Evolutionary conservation across 2,113 vertebrate species (phyloP).

Genomic region (Passerina amoena): DNA sequence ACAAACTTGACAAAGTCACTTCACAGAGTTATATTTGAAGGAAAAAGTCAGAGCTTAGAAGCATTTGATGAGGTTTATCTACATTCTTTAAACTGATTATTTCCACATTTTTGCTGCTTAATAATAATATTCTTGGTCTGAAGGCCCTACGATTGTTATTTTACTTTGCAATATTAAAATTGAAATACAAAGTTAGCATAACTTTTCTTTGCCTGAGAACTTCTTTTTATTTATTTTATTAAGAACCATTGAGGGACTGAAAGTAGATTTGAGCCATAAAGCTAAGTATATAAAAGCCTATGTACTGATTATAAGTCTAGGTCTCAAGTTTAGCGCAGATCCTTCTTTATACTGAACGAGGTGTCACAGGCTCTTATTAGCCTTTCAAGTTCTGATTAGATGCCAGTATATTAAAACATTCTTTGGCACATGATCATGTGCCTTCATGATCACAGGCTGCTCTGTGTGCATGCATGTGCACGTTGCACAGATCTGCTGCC

Average conservation of each 20-base stretch:
- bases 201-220: background rate
- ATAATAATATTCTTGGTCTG: background rate
- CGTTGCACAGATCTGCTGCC: background rate
- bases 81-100: background rate
- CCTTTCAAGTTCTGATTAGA: background rate
- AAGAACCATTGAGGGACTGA: background rate
- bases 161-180: background rate
- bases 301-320: background rate
- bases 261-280: background rate
- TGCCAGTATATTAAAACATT: constrained; percentile 13
- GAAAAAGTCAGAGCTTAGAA: background rate
- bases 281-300: background rate
- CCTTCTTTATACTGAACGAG: background rate
- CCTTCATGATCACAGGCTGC: background rate
- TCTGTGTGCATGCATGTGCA: background rate
- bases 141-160: background rate
- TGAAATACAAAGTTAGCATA: background rate
- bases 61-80: background rate
- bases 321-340: background rate
- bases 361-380: background rate
- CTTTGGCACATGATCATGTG: background rate
- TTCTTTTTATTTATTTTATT: constrained; percentile 18
- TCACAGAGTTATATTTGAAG: background rate
- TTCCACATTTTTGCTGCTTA: constrained; percentile 18
- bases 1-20: background rate